Conservation (phyloP, 2,888 invertebrate species). For the Brenthis daphne region DNA sequence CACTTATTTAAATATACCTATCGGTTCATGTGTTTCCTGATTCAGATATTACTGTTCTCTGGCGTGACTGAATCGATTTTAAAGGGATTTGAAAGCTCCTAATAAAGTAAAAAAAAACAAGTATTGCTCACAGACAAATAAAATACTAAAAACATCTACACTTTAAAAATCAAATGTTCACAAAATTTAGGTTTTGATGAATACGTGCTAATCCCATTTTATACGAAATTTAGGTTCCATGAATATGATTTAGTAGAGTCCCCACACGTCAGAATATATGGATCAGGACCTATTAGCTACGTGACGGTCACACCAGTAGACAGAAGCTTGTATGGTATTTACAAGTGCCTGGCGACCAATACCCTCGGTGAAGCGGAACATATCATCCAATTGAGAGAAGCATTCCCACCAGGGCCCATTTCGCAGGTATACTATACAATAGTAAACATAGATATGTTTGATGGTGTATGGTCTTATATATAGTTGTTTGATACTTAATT, state of each 20-base stretch:
- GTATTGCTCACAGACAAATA: too few species aligned
- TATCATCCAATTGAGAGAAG: slow-evolving; percentile 88
- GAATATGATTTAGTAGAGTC: slow-evolving; percentile 81
- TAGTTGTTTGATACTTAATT: too few species aligned
- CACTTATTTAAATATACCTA: too few species aligned
- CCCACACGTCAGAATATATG: slow-evolving; percentile 82
- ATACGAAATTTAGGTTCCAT: slow-evolving; percentile 60
- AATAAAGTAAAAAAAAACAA: too few species aligned
- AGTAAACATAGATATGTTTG: neutral
- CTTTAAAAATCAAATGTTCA: neutral
- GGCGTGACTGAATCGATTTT: too few species aligned
- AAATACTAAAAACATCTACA: too few species aligned
- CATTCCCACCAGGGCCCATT: slow-evolving; percentile 86
- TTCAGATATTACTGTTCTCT: too few species aligned
- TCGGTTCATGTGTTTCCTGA: too few species aligned
- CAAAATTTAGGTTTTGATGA: too few species aligned
- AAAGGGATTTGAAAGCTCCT: too few species aligned
- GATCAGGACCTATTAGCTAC: slow-evolving; percentile 87
- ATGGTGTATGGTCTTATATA: neutral
- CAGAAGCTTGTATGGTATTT: slow-evolving; percentile 85
- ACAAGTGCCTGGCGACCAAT: slow-evolving; percentile 92
- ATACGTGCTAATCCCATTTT: neutral
- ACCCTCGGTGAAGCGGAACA: slow-evolving; percentile 86
- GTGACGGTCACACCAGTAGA: slow-evolving; percentile 87
- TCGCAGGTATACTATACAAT: slow-evolving; percentile 63